A percentile compares a stretch with the other conserved stretches of the same genome.
These are phyloP conservation scores for Bovichtus diacanthus DNA, from an alignment of 2,797 vertebrate species.

Conservation along the genomic window DNA sequence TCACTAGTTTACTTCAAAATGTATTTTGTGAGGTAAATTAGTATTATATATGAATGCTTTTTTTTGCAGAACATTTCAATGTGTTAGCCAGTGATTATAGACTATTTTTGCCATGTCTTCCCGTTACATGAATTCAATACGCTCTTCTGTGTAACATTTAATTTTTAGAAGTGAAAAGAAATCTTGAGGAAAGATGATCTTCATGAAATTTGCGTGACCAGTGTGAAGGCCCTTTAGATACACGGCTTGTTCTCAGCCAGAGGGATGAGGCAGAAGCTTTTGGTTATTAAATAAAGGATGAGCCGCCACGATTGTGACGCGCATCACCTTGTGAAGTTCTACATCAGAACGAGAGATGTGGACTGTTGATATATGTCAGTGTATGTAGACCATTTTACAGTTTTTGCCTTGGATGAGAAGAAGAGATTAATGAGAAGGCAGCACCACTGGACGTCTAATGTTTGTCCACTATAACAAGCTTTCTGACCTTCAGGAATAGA, in stretches of 20 bases:
- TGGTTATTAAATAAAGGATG: slow-evolving; percentile 43
- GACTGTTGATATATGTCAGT: slow-evolving; percentile 23
- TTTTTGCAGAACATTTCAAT: not conserved
- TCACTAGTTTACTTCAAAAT: not conserved
- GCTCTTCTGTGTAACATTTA: slow-evolving; percentile 1
- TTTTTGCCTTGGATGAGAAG: slow-evolving; percentile 38
- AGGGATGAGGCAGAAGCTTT: slow-evolving; percentile 16
- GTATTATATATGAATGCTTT: not conserved
- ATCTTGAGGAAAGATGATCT: slow-evolving; percentile 2
- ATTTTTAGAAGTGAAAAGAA: slow-evolving; percentile 33
- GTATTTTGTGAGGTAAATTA: not conserved
- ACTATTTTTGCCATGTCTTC: not conserved
- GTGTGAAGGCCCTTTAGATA: not conserved
- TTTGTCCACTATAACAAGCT: slow-evolving; percentile 77
- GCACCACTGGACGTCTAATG: slow-evolving; percentile 44
- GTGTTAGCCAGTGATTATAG: not conserved
- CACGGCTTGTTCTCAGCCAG: slow-evolving; percentile 17
- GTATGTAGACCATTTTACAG: slow-evolving; percentile 27
- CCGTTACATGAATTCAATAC: not conserved
- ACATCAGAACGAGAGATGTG: slow-evolving; percentile 20
- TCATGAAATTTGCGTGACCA: slow-evolving; percentile 20
- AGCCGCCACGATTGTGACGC: slow-evolving; percentile 16
- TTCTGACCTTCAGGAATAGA: slow-evolving; percentile 76
- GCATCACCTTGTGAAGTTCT: slow-evolving; percentile 41
- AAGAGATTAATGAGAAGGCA: slow-evolving; percentile 67